These are phyloP conservation scores for Eupeodes latifasciatus DNA, from an alignment of 2,888 invertebrate genomes.

Conservation along the genomic window DNA sequence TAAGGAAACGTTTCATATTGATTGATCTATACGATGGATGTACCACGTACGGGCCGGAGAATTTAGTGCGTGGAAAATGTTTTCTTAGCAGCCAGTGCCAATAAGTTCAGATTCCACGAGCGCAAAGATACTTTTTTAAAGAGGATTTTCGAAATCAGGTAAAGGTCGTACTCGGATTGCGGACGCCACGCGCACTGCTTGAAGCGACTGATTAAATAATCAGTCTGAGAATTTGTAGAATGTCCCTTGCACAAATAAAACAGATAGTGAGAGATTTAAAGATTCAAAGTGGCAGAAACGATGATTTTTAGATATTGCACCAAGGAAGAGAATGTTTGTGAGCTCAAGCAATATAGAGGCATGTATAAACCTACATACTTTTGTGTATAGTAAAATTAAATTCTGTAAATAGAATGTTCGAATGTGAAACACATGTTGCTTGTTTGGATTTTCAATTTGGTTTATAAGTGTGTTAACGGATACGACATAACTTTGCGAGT, in stretches of 20 bases:
- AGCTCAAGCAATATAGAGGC: neutral
- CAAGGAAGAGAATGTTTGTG: neutral
- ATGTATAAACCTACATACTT: neutral
- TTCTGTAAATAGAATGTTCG: conserved; percentile 55
- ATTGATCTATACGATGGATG: conserved; percentile 11
- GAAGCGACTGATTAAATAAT: conserved; percentile 21
- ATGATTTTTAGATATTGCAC: neutral
- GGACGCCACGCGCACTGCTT: conserved; percentile 9
- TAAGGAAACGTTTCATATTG: conserved; percentile 31
- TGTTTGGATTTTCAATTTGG: conserved; percentile 29
- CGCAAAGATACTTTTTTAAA: conserved; percentile 36
- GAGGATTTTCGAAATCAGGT: conserved; percentile 57
- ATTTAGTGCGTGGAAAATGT: conserved; percentile 24
- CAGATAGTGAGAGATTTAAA: conserved; percentile 22
- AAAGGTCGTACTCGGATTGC: conserved; percentile 48
- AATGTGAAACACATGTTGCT: conserved; percentile 61
- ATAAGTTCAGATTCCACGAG: neutral
- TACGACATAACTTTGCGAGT: neutral
- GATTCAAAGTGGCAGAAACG: conserved; percentile 26
- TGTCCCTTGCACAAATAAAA: conserved; percentile 14
- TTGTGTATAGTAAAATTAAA: neutral
- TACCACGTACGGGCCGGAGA: neutral
- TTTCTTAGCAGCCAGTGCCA: neutral
- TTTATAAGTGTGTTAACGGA: conserved; percentile 1
- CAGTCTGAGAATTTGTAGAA: conserved; percentile 41